Evolutionary conservation across 2,797 vertebrate genomes (phyloP), one percentile per base, ranked within the genome.

Genomic region (Lacerta viridis): DNA sequence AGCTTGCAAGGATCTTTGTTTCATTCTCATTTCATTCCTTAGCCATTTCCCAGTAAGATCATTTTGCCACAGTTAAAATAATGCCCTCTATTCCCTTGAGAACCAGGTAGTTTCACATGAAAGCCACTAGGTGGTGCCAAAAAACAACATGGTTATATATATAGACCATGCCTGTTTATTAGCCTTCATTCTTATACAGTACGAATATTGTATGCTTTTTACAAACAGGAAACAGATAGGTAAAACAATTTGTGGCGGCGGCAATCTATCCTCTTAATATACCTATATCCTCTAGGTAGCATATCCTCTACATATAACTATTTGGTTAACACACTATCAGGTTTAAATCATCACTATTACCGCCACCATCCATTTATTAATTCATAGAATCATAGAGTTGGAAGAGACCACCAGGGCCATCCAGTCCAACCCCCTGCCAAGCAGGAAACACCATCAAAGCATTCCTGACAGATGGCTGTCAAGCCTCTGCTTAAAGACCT

Each of bases 41-140:
- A 80, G n/a, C 10, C 17, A 74, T 75, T 87, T 69, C 68, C 86
- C 77, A 75, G 55, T 36, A 90, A 74, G 66, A 41, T 80, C 33
- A 59, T 80, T 75, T 68, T 84, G 55, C 84, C 87, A 86, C 29
- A 91, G 41, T 75, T 29, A 84, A 84, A 82, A 89, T 83, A 29
- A 84, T 50, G 9, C 76, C 69, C 64, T n/a, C 7, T 75, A 84
- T 89, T 91, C 91, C 89, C 87, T 64, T 55, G 90, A 89, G 89
- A 89, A 83, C 74, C 66, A 86, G 29, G 80, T 79, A 88, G 80
- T 83, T 76, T 86, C 77, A 77, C n/a, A 75, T 59, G 84, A 87
- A 79, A 71, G 33, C 90, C 93, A 92, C 91, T 94, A 94, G 93
- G 89, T 92, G 91, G 91, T 78, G 90, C 88, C 85, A 88, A 86